phyloP scores from a whole-genome alignment of 2,797 vertebrate species.

The Mallotus villosus region DNA sequence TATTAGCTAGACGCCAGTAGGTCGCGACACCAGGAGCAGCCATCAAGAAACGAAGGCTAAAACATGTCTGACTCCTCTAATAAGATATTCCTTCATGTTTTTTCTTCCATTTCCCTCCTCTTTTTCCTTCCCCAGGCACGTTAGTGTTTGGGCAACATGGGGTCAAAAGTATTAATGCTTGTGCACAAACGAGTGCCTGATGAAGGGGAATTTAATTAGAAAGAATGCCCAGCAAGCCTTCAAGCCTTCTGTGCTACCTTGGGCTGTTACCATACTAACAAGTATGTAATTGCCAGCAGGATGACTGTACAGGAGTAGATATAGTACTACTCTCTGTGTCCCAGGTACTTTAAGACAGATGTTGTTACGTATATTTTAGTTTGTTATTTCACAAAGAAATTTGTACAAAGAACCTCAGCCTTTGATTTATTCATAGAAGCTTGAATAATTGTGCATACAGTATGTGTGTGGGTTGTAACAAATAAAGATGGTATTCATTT shows the following conservation, averaged over 20 bases:
- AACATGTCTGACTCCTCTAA: constrained; percentile 80
- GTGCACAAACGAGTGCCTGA: constrained; percentile 72
- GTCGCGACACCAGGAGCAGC: constrained; percentile 82
- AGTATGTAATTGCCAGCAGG: constrained; percentile 22
- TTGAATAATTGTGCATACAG: neutral
- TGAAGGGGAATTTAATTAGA: constrained; percentile 76
- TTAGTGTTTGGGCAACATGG: constrained; percentile 64
- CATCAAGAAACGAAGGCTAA: constrained; percentile 84
- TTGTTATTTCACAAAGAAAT: too few relatives aligned
- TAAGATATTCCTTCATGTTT: constrained; percentile 79
- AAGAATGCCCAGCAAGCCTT: constrained; percentile 60
- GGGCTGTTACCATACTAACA: constrained; percentile 22
- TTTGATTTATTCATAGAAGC: neutral
- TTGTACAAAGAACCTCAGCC: too few relatives aligned
- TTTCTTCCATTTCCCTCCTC: constrained; percentile 71
- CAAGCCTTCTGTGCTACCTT: constrained; percentile 52
- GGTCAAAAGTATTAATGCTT: constrained; percentile 80
- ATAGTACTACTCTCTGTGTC: constrained; percentile 20
- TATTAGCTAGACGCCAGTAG: constrained; percentile 89
- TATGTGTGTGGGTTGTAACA: neutral
- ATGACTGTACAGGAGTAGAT: constrained; percentile 32
- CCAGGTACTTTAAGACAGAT: neutral
- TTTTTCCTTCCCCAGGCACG: constrained; percentile 69
- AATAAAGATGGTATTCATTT: neutral
- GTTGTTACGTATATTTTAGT: too few relatives aligned